Base-by-base conservation (phyloP, 2,113 vertebrate genomes). In the Bagarius yarrelli region DNA sequence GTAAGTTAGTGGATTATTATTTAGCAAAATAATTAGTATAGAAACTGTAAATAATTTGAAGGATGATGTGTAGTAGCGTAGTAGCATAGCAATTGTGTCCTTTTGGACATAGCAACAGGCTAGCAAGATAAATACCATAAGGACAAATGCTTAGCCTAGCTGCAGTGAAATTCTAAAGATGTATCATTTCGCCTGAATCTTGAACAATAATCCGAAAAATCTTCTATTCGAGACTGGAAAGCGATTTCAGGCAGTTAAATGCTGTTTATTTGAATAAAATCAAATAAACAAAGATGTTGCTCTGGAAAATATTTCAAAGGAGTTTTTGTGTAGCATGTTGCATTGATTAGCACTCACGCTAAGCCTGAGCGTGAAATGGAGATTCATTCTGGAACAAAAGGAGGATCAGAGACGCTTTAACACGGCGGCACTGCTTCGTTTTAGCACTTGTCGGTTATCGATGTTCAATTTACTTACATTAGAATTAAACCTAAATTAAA, bases 151-250 rank as follows among this genome's bases (percentile, higher is more conserved):
- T 30, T 47, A 69, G 64, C 64, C 44, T 21, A 8, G 36, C 40
- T 52, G 25, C 16, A 30, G 53, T 53, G 47, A 21, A 53, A 50
- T 52, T 30, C 16, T 27, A 18, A 21, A 21, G 6, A 40, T 40
- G 36, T 57, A 8, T 57, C 2, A 57, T 4, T 25, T 18, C 25
- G 44, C 44, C 44, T 71, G 14, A 71, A 32, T 44, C 70, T 16
- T 72, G 70, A 72, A 72, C 70, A 72, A 72, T 53, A 72, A 72
- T 53, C 23, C 44, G 47, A 40, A 47, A 69, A n/a, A n/a, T n/a
- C n/a, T 40, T 40, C 3, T 40, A 3, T 3, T 40, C 36, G 36
- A 4, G 6, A 47, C 44, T 47, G 44, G 4, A 47, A 32, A 72
- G 70, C 15, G 32, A 30, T 72, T 71, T 72, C 16, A 53, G 25